Percentiles rank a stretch among this genome's conserved stretches.
These are phyloP conservation scores for Pampus argenteus DNA, from an alignment of 2,797 vertebrate species.

Conservation along the genomic window DNA sequence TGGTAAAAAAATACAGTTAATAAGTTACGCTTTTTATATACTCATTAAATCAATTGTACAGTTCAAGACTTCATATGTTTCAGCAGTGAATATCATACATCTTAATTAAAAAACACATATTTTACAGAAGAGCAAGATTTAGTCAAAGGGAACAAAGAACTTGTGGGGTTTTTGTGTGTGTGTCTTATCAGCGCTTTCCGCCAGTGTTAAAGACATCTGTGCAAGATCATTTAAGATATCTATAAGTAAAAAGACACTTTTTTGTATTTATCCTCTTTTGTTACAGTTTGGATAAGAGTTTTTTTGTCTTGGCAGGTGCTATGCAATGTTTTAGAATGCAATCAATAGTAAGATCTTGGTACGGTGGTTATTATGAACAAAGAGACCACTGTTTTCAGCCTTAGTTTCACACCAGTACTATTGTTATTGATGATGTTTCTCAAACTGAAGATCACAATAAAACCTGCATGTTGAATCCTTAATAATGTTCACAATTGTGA, in stretches of 20 bases:
- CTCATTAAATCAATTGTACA: constrained; percentile 22
- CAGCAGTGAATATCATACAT: not conserved
- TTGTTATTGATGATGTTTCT: constrained; percentile 28
- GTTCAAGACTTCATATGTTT: not conserved
- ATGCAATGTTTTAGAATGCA: constrained; percentile 4
- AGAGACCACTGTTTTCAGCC: constrained; percentile 16
- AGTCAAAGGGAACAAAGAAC: not conserved
- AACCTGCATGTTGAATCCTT: constrained; percentile 59
- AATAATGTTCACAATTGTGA: constrained; percentile 11
- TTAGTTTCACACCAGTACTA: constrained; percentile 14
- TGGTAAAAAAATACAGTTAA: constrained; percentile 10
- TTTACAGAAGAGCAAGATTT: constrained; percentile 9
- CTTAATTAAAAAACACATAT: not conserved
- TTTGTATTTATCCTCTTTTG: constrained; percentile 12
- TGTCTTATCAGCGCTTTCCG: constrained; percentile 8
- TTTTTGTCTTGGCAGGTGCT: constrained; percentile 21
- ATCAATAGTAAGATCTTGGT: not conserved
- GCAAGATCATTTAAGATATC: constrained; percentile 22
- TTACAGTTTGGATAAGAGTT: constrained; percentile 10
- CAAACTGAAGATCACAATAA: constrained; percentile 51
- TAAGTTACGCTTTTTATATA: constrained; percentile 48
- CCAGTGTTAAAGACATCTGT: constrained; percentile 16
- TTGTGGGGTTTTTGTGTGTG: constrained; percentile 4
- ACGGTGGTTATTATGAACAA: constrained; percentile 11
- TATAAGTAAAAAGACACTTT: constrained; percentile 6